Conservation (phyloP, 2,797 vertebrate genomes). For the Sciaenops ocellatus region DNA sequence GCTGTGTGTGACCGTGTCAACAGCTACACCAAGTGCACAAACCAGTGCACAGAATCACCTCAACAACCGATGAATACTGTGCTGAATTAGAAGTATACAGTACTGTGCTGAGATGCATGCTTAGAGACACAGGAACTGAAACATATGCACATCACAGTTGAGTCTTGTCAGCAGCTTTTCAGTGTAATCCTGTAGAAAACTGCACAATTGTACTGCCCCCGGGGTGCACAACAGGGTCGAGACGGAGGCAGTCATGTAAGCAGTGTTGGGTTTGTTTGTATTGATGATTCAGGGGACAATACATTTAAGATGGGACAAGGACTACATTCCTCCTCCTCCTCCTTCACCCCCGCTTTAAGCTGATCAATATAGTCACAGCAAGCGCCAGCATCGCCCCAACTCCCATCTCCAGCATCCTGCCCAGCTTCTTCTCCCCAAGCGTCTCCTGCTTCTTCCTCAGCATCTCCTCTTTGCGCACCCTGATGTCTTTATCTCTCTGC, state of each 20-base stretch:
- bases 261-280: not conserved
- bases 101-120: not conserved
- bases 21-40: not conserved
- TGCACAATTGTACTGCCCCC: not conserved
- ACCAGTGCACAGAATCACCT: not conserved
- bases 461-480: conserved; percentile 74
- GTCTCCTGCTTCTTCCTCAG: conserved; percentile 36
- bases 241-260: not conserved
- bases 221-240: not conserved
- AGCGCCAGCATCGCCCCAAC: conserved; percentile 47
- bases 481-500: conserved; percentile 78
- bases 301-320: not conserved
- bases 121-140: not conserved
- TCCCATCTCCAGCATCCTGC: conserved; percentile 47
- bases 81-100: not conserved
- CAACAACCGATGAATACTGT: not conserved
- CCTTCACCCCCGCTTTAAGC: conserved; percentile 34
- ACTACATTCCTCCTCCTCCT: not conserved
- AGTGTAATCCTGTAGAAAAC: not conserved
- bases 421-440: not conserved
- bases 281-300: not conserved
- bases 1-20: not conserved
- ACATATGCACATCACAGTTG: not conserved
- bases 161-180: not conserved
- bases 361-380: conserved; percentile 23